These are phyloP conservation scores for Formica selysi DNA, from an alignment of 1,140 invertebrate species.

Conservation along the genomic window DNA sequence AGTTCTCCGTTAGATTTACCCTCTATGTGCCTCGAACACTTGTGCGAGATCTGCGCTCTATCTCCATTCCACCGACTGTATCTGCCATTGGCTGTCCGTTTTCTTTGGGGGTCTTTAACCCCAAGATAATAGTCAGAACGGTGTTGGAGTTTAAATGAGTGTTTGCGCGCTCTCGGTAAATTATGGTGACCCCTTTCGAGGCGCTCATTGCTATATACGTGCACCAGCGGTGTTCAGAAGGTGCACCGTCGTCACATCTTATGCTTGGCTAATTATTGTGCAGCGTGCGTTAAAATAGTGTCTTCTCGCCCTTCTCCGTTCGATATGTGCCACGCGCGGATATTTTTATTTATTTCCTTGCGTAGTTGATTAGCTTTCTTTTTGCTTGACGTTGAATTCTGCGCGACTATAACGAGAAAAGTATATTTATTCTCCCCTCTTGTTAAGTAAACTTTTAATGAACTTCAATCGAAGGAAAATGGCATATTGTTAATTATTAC, in stretches of 20 bases:
- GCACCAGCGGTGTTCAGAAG: conserved; percentile 34
- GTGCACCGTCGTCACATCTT: conserved; percentile 54
- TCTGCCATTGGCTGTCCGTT: not conserved
- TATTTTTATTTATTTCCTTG: conserved; percentile 46
- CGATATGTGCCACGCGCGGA: conserved; percentile 10
- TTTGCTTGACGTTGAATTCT: conserved; percentile 8
- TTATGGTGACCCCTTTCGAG: conserved; percentile 72
- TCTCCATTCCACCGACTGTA: conserved; percentile 60
- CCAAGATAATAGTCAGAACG: conserved; percentile 63
- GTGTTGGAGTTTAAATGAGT: conserved; percentile 80
- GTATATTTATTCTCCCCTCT: not conserved
- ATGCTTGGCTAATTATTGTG: conserved; percentile 66
- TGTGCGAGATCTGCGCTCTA: conserved; percentile 35
- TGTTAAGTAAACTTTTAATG: not conserved
- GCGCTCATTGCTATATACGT: conserved; percentile 45
- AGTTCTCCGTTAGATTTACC: conserved; percentile 75
- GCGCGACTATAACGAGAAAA: not conserved
- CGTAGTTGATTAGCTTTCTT: conserved; percentile 29
- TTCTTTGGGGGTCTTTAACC: conserved; percentile 12
- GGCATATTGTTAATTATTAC: not conserved
- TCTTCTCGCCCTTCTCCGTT: conserved; percentile 34
- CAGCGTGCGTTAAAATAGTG: conserved; percentile 30
- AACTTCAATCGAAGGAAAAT: not conserved
- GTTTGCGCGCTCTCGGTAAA: conserved; percentile 80
- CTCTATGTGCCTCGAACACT: conserved; percentile 44